These are phyloP conservation scores for Dilophus febrilis DNA, from an alignment of 2,888 invertebrate genomes.

Conservation along the genomic window DNA sequence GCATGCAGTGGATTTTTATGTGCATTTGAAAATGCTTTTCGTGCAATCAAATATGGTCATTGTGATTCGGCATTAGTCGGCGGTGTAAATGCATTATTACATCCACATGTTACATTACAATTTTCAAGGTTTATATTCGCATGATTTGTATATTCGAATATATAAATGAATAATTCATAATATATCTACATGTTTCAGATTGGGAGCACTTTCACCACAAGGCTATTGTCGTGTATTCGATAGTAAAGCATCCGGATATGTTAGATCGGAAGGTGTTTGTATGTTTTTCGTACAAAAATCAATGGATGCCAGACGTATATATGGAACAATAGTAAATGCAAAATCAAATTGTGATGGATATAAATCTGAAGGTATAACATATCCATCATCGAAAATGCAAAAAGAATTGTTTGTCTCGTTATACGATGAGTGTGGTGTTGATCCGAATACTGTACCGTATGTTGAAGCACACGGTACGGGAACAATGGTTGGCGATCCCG, in stretches of 20 bases:
- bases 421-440: constrained; percentile 50
- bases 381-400: constrained; percentile 46
- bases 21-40: constrained; percentile 68
- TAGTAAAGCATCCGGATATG: constrained; percentile 62
- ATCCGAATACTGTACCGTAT: constrained; percentile 52
- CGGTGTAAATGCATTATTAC: constrained; percentile 68
- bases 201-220: constrained; percentile 64
- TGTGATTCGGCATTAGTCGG: constrained; percentile 84
- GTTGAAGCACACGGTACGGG: constrained; percentile 81
- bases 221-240: constrained; percentile 88
- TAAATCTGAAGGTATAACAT: constrained; percentile 51
- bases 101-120: constrained; percentile 76
- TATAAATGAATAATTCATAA: no score
- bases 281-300: constrained; percentile 55
- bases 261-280: constrained; percentile 62
- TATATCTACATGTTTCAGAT: constrained; percentile 22
- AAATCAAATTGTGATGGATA: constrained; percentile 70
- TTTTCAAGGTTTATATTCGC: constrained; percentile 63
- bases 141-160: no score
- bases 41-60: constrained; percentile 56
- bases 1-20: constrained; percentile 86
- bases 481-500: constrained; percentile 71
- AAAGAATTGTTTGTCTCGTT: constrained; percentile 42
- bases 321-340: constrained; percentile 55
- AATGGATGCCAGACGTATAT: constrained; percentile 44